A percentile compares a stretch with the other conserved stretches of the same genome.
Conservation (phyloP, 2,797 vertebrate genomes). For the Eidolon dupreanum region DNA sequence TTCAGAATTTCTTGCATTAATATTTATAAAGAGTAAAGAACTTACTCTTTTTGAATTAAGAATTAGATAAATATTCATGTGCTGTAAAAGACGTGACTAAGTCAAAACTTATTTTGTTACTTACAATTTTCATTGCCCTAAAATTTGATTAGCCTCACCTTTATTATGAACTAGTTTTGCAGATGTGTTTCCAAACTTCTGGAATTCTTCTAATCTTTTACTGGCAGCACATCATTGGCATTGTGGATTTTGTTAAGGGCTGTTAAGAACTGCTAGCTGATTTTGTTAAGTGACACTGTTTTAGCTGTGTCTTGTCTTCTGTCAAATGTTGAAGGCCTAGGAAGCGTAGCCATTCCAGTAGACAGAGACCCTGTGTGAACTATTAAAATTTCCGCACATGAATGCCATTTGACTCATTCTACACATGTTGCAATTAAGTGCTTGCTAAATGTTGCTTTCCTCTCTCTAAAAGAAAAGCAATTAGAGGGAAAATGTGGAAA, state of each 20-base stretch:
- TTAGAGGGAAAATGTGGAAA: conserved; percentile 28
- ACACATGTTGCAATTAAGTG: conserved; percentile 25
- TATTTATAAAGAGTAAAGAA: not conserved
- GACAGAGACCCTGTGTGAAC: not conserved
- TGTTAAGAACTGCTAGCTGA: not conserved
- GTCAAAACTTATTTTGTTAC: not conserved
- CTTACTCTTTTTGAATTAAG: not conserved
- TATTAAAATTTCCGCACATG: conserved; percentile 34
- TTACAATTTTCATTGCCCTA: not conserved
- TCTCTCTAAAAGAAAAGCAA: conserved; percentile 49
- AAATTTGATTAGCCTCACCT: not conserved
- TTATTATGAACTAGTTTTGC: not conserved
- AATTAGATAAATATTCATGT: not conserved
- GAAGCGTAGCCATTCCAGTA: not conserved
- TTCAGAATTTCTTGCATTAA: not conserved
- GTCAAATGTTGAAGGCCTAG: not conserved
- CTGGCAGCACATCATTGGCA: not conserved
- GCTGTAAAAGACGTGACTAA: not conserved
- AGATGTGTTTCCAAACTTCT: not conserved
- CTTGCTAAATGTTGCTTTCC: conserved; percentile 39
- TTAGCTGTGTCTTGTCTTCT: conserved; percentile 29
- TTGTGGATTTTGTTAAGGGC: not conserved
- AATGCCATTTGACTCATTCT: conserved; percentile 29
- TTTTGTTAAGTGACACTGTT: conserved; percentile 12
- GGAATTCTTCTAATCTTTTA: not conserved